Evolutionary conservation across 1,140 invertebrate genomes (phyloP), one percentile per base, ranked within the genome.

Genomic region (Caenorhabditis tropicalis): DNA sequence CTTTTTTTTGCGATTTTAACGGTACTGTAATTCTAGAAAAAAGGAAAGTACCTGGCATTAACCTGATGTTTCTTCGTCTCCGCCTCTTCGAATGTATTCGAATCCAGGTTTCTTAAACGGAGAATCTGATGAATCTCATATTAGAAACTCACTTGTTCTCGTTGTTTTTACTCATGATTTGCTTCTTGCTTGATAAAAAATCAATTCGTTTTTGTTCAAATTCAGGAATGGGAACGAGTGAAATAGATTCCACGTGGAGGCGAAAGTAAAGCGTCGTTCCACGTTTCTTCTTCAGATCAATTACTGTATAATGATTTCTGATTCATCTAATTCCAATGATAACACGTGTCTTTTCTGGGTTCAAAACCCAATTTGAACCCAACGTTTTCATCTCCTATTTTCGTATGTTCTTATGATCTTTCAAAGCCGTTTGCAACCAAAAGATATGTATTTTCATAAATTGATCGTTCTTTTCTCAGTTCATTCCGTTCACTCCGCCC

Each of bases 391-490:
- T 43, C 65, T 36, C 65, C 9, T 24, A 1, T 24, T 43, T 46
- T 15, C 36, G 21, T n/a, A 3, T 74, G 65, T 74, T 74, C 36
- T 74, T 74, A 74, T 74, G 65, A 74, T 74, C 65, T 74, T 74
- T 46, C 2, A 74, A 74, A 10, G 0, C 36, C 60, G n/a, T 31
- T 15, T 21, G 65, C 36, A 74, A 39, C 5, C 21, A 46, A 43
- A 74, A 43, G 19, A 15, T 1, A 16, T 5, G 16, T 4, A 65
- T 65, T 65, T 65, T 65, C 58, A 65, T 65, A 65, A 65, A 15
- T n/a, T 74, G 65, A 43, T 74, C 36, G 65, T 74, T 74, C 65
- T 74, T 74, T 74, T 74, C 12, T 74, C n/a, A n/a, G 65, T 74
- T 43, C 65, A 74, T 43, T 74, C 65, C 33, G 65, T 74, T 74